Conservation (phyloP, 2,888 invertebrate genomes). For the Ophion ellenae region DNA sequence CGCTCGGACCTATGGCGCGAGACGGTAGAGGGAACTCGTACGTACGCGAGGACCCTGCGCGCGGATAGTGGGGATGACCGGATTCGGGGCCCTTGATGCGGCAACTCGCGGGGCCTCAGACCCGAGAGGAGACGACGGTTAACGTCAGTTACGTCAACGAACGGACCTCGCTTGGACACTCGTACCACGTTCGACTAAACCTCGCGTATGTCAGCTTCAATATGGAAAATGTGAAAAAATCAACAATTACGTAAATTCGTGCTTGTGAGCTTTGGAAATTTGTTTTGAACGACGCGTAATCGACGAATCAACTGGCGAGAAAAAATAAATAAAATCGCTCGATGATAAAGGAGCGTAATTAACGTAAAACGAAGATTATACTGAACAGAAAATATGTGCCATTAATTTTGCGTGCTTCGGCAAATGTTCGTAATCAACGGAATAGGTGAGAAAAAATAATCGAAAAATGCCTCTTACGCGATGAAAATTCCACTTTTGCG, state of each 20-base stretch:
- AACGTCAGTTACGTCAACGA: conserved; percentile 32
- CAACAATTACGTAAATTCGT: not conserved
- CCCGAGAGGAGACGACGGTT: not conserved
- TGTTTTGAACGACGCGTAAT: not conserved
- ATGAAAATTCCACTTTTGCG: not conserved
- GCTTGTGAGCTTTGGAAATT: not conserved
- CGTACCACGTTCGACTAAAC: not conserved
- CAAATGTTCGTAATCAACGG: not conserved
- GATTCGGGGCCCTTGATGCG: conserved; percentile 36
- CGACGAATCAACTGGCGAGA: too few relatives aligned
- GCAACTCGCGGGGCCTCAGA: not conserved
- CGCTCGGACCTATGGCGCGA: conserved; percentile 4
- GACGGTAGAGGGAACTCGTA: not conserved
- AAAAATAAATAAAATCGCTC: too few relatives aligned
- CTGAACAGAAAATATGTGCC: not conserved
- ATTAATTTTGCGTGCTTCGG: not conserved
- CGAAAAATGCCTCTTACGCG: too few relatives aligned
- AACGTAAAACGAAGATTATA: too few relatives aligned
- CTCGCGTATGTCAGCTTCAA: not conserved
- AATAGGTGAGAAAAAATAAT: not conserved
- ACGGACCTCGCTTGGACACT: conserved; percentile 28
- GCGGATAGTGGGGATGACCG: conserved; percentile 71
- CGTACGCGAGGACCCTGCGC: conserved; percentile 24
- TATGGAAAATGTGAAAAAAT: not conserved
- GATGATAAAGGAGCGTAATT: too few relatives aligned